phyloP scores from a whole-genome alignment of 2,797 vertebrate genomes.

The Picus viridis region DNA sequence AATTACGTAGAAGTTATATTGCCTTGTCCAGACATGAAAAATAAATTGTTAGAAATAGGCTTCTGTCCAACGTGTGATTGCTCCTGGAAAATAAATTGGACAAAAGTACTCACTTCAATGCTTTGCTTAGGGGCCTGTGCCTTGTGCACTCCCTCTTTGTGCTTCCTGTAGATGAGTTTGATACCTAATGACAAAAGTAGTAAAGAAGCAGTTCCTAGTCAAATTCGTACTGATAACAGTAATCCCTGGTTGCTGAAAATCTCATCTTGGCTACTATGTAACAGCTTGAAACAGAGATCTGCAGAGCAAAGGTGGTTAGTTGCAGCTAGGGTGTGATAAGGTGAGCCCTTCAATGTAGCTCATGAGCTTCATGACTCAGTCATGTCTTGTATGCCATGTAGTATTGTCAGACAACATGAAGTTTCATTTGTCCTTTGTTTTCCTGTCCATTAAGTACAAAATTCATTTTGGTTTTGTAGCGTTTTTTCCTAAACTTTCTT shows the following conservation, averaged over 20 bases:
- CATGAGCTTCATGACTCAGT: not conserved
- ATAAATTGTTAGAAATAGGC: constrained; percentile 65
- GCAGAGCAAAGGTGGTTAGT: not conserved
- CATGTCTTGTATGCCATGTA: rapidly evolving
- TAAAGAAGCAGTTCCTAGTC: not conserved
- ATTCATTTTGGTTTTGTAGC: constrained; percentile 11
- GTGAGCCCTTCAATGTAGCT: not conserved
- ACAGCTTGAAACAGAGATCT: not conserved
- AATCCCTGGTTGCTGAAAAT: not conserved
- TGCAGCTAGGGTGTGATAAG: not conserved
- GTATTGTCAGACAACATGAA: not conserved
- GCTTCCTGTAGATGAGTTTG: not conserved
- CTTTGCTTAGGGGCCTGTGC: not conserved
- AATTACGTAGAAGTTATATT: constrained; percentile 56
- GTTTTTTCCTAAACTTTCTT: not conserved
- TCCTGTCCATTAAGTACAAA: constrained; percentile 43
- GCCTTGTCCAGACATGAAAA: constrained; percentile 64
- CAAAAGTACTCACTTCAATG: not conserved
- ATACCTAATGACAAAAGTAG: not conserved
- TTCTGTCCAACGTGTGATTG: constrained; percentile 12
- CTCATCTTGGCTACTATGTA: not conserved
- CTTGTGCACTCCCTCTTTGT: not conserved
- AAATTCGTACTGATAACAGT: not conserved
- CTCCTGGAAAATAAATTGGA: constrained; percentile 56
- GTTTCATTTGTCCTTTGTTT: constrained; percentile 48